Evolutionary conservation across 1,140 invertebrate species (phyloP), one percentile per base, ranked within the genome.

Genomic region (Monochamus saltuarius): DNA sequence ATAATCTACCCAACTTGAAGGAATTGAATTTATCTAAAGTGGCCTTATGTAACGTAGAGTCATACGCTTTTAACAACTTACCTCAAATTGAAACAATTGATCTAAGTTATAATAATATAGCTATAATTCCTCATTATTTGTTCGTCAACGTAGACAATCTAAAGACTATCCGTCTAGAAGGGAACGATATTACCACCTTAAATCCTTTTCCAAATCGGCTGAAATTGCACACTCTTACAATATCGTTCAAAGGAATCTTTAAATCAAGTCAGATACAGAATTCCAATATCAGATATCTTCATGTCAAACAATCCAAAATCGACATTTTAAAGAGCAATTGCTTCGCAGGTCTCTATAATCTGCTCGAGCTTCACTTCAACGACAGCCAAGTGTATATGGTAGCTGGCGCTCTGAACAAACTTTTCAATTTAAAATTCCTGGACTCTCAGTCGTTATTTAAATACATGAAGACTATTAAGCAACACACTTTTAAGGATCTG

Each of bases 351-450:
- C 37, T 51, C 1, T 51, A 14, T 14, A 17, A 37, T 11, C 16
- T 51, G 3, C 11, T 16, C 7, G 49, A 51, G 16, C 34, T 51
- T 13, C 17, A 51, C 37, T 34, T 51, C n/a, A 35, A n/a, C 13
- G 8, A 37, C 1, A n/a, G 10, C 3, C 14, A 36, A 11, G 11
- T 8, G 14, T 36, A 29, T 17, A n/a, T 36, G 34, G 49, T 10
- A 16, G 1, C 35, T 13, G 49, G 49, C 14, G 49, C 49, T 38
- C 11, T 51, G 36, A 51, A 51, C 34, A 35, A 34, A 6, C 34
- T 51, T 19, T 51, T 51, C 35, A 19, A 51, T 13, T 14, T 51
- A 14, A 17, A 51, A 36, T 13, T 11, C n/a, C 16, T 51, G 7
- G 49, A 51, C 34, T 29, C 49, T 7, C 13, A 19, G n/a, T 14